phyloP scores from a whole-genome alignment of 2,113 vertebrate genomes.

The Hippocampus comes region DNA sequence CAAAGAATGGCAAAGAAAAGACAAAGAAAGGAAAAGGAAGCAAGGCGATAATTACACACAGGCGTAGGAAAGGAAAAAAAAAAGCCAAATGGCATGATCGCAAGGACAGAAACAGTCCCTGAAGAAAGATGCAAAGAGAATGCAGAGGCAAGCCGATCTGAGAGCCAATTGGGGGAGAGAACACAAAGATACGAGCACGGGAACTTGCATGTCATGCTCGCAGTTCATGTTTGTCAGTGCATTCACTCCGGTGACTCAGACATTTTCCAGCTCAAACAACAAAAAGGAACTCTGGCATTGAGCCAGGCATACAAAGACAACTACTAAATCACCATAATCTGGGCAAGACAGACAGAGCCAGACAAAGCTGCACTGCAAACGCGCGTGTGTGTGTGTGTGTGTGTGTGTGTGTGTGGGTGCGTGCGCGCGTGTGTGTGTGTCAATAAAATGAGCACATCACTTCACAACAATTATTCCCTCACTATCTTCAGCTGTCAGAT shows the following conservation, averaged over 20 bases:
- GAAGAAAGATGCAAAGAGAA: not conserved
- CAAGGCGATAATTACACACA: not conserved
- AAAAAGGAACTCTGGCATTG: constrained; percentile 45
- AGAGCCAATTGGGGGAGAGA: not conserved
- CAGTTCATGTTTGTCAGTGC: constrained; percentile 21
- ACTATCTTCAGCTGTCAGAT: constrained; percentile 40
- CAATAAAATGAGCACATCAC: constrained; percentile 26
- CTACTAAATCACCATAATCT: constrained; percentile 50
- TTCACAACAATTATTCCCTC: constrained; percentile 45
- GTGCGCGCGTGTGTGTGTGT: constrained; percentile 25
- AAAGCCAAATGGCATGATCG: not conserved
- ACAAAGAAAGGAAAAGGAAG: not conserved
- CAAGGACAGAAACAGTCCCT: not conserved
- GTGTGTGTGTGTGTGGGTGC: constrained; percentile 20
- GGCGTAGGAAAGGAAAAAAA: not conserved
- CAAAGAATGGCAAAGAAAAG: not conserved
- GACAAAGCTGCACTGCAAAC: constrained; percentile 18
- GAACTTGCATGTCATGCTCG: constrained; percentile 15
- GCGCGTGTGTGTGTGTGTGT: not conserved
- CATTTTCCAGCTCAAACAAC: constrained; percentile 53
- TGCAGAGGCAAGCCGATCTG: not conserved
- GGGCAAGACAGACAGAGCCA: constrained; percentile 29
- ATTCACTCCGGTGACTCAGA: constrained; percentile 44
- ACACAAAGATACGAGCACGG: not conserved
- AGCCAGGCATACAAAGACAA: constrained; percentile 37